Evolutionary conservation across 2,113 vertebrate species (phyloP).

Genomic region (Opisthocomus hoazin): DNA sequence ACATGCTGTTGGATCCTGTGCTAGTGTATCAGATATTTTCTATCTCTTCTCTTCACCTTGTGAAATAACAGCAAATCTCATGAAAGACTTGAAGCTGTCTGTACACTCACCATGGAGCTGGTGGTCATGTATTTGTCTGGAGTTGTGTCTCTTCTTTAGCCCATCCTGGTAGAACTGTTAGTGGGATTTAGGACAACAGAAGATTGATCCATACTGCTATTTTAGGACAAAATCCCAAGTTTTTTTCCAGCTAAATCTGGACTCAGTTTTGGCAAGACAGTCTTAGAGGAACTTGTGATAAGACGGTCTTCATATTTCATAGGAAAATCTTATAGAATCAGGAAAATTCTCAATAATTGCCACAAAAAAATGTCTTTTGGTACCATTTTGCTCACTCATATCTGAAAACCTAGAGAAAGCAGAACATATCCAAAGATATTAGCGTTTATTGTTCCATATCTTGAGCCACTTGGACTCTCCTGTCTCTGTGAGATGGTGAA

Average conservation of each 20-base stretch:
- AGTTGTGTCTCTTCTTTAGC: background rate
- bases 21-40: background rate
- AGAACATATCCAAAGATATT: background rate
- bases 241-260: background rate
- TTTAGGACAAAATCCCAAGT: background rate
- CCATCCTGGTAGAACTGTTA: background rate
- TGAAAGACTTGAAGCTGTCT: background rate
- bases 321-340: background rate
- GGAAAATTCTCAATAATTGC: background rate
- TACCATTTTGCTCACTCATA: background rate
- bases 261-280: background rate
- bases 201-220: background rate
- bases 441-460: background rate
- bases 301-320: background rate
- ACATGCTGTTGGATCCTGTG: background rate
- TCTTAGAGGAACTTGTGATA: background rate
- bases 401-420: background rate
- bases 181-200: background rate
- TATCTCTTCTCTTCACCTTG: background rate
- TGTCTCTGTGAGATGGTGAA: background rate
- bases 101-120: background rate
- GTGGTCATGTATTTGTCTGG: background rate
- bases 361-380: background rate
- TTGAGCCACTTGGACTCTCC: background rate
- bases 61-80: background rate